Base-by-base conservation (phyloP, 2,888 invertebrate genomes). In the Drosophila neonasuta region DNA sequence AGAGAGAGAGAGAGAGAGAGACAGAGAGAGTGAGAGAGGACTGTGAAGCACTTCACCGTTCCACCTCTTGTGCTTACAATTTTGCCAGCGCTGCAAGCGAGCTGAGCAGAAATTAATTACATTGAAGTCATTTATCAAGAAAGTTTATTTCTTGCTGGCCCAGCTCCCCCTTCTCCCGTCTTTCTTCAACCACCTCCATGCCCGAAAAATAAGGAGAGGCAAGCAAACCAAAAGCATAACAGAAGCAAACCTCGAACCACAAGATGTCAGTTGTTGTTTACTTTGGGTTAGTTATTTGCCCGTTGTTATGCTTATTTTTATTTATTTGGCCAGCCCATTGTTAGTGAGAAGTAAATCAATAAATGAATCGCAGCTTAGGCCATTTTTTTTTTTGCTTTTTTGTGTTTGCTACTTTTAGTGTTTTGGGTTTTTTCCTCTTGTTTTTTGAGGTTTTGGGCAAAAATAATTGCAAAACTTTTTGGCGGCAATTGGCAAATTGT, bases 51-150 rank as follows among this genome's bases (percentile, higher is more conserved):
- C 52, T 46, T 46, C 29, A 32, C 17, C 56, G 17, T 56, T 63
- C 61, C 17, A 59, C 50, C 46, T 63, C 57, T 78, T 68, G 64
- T 62, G 66, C 68, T 77, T 49, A 67, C 77, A 74, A 67, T 76
- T 75, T 68, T 77, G 75, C 74, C 62, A 56, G 74, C 76, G 68
- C 66, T 82, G 83, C 86, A 82, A 73, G 80, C 82, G 70, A 77
- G 67, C 80, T 81, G 86, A 84, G 85, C 80, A 79, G 79, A 87
- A 83, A 83, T 87, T 83, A 83, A 83, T 83, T 83, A 83, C 83
- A 83, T 87, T 87, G 83, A 87, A 87, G 83, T 87, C 87, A 83
- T 83, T 83, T 83, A 87, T 83, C 83, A 83, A 85, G 86, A 86
- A 83, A 83, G 83, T 83, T 86, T 86, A 83, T 86, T 83, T 83